phyloP scores from a whole-genome alignment of 2,113 vertebrate genomes.

The Macrotis lagotis region DNA sequence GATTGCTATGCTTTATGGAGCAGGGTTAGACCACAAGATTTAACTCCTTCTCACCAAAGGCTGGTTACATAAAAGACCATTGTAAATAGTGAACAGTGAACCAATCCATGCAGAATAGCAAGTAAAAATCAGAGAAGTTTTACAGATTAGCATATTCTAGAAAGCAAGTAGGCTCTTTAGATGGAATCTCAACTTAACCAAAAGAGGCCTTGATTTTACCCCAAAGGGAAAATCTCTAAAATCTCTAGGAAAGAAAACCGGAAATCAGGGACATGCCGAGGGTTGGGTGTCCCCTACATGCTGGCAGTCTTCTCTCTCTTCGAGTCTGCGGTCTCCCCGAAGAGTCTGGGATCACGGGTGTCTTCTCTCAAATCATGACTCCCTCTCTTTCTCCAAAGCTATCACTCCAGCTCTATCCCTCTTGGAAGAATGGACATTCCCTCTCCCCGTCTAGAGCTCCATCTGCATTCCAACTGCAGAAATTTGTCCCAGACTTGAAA shows the following conservation, averaged over 20 bases:
- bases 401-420: neutral
- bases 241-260: neutral
- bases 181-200: neutral
- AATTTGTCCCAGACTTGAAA: neutral
- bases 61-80: neutral
- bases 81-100: neutral
- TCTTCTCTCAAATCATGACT: neutral
- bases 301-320: neutral
- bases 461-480: neutral
- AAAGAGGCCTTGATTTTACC: neutral
- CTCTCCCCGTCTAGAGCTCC: neutral
- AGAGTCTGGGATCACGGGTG: neutral
- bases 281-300: neutral
- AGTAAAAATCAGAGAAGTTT: neutral
- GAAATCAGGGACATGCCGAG: neutral
- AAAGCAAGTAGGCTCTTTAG: neutral
- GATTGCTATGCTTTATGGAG: neutral
- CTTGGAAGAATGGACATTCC: neutral
- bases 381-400: neutral
- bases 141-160: neutral
- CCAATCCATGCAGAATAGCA: neutral
- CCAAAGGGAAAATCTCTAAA: neutral
- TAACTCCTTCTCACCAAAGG: neutral
- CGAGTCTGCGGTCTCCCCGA: neutral
- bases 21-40: neutral